phyloP scores from a whole-genome alignment of 2,888 invertebrate species.

The Melanargia galathea region DNA sequence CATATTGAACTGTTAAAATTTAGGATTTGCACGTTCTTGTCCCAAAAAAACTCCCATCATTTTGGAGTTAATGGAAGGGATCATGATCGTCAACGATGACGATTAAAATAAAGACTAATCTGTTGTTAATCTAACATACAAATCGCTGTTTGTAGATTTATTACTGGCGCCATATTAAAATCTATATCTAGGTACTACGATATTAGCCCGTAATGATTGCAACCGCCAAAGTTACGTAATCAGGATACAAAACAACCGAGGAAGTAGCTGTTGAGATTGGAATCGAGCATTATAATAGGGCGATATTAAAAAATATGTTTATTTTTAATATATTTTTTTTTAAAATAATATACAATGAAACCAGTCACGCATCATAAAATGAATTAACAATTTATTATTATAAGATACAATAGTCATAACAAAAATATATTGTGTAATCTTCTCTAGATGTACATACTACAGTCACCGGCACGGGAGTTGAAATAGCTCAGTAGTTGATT shows the following conservation, averaged over 20 bases:
- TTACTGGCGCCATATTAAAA: too few relatives aligned
- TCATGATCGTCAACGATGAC: too few relatives aligned
- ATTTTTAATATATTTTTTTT: not conserved
- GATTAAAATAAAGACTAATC: too few relatives aligned
- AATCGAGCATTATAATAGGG: conserved; percentile 41
- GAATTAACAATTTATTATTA: conserved; percentile 71
- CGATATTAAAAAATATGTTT: conserved; percentile 45
- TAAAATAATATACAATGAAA: conserved; percentile 67
- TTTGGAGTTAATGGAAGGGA: too few relatives aligned
- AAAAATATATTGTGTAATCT: conserved; percentile 73
- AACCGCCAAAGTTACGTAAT: conserved; percentile 10
- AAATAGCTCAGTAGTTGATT: not conserved
- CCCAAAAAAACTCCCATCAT: too few relatives aligned
- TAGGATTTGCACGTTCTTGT: too few relatives aligned
- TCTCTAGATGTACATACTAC: conserved; percentile 50
- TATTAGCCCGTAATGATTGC: conserved; percentile 1
- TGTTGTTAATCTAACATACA: too few relatives aligned
- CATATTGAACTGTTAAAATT: too few relatives aligned
- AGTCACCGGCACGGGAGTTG: conserved; percentile 3
- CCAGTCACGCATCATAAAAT: conserved; percentile 70
- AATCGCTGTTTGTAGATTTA: too few relatives aligned
- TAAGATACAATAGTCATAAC: conserved; percentile 67
- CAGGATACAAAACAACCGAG: conserved; percentile 41
- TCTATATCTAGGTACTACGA: too few relatives aligned
- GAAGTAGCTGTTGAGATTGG: conserved; percentile 47